Evolutionary conservation across 1,140 invertebrate genomes (phyloP).

Genomic region (Macrostomum lignano): DNA sequence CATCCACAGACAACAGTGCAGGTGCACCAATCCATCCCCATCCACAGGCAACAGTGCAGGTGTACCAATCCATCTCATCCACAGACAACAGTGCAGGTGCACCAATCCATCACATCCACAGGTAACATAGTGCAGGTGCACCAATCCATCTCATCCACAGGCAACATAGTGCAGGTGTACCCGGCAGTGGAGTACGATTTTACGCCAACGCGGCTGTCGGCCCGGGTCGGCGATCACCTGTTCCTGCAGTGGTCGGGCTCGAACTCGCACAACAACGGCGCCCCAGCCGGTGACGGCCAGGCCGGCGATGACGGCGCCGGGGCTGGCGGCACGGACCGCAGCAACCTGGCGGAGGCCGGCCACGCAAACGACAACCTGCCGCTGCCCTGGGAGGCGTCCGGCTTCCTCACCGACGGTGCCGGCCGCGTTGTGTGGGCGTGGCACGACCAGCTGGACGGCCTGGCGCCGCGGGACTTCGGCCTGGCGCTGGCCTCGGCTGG

Average conservation of each 20-base stretch:
- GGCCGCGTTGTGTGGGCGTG: constrained; percentile 18
- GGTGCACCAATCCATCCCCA: too few species aligned
- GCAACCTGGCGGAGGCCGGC: constrained; percentile 18
- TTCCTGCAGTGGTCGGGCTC: constrained; percentile 24
- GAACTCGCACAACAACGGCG: constrained; percentile 22
- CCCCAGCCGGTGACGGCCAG: constrained; percentile 18
- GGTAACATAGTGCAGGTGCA: too few species aligned
- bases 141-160: too few species aligned
- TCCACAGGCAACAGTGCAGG: too few species aligned
- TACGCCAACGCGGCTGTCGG: constrained; percentile 12
- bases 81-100: too few species aligned
- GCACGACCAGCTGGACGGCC: constrained; percentile 10
- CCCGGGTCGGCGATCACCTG: constrained; percentile 14
- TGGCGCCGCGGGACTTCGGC: constrained; percentile 15
- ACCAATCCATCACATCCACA: too few species aligned
- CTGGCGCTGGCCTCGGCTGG: constrained; percentile 19
- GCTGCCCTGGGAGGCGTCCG: constrained; percentile 16
- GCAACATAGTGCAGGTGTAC: too few species aligned
- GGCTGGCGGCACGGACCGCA: constrained; percentile 20
- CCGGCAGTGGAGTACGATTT: constrained; percentile 27
- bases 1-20: too few species aligned
- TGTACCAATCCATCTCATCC: too few species aligned
- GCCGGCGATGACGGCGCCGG: constrained; percentile 21
- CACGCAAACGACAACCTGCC: constrained; percentile 19
- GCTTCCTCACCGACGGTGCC: constrained; percentile 16